phyloP scores from a whole-genome alignment of 2,888 invertebrate genomes.

The Scaptomyza flava region DNA sequence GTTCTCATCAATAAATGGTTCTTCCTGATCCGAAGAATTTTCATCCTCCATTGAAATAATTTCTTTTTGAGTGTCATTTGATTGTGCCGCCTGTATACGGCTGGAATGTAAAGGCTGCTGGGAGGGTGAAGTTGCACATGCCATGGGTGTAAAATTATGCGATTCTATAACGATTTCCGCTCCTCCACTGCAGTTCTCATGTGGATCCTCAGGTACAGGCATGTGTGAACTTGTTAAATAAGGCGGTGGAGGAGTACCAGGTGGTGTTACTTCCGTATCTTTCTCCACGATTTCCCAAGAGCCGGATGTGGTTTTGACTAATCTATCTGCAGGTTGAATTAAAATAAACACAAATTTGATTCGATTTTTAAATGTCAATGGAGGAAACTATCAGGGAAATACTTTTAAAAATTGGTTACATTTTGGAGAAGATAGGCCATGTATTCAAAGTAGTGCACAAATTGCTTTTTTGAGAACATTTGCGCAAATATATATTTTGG shows the following conservation, averaged over 20 bases:
- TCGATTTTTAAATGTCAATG: neutral
- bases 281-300: slow-evolving; percentile 84
- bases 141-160: slow-evolving; percentile 78
- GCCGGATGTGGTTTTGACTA: slow-evolving; percentile 83
- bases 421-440: neutral
- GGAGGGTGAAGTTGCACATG: slow-evolving; percentile 63
- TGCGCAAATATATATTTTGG: neutral
- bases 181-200: slow-evolving; percentile 54
- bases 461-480: neutral
- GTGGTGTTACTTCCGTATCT: slow-evolving; percentile 87
- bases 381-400: neutral
- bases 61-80: slow-evolving; percentile 87
- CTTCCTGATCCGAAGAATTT: slow-evolving; percentile 94
- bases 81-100: slow-evolving; percentile 82
- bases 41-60: slow-evolving; percentile 99
- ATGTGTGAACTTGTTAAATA: slow-evolving; percentile 85
- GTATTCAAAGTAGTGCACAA: no score
- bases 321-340: slow-evolving; percentile 72
- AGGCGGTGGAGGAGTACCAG: slow-evolving; percentile 95
- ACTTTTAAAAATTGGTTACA: neutral
- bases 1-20: slow-evolving; percentile 91
- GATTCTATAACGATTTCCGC: slow-evolving; percentile 75
- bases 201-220: slow-evolving; percentile 72
- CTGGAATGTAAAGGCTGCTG: slow-evolving; percentile 72
- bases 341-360: neutral